These are phyloP conservation scores for Glaucomys volans DNA, from an alignment of 2,113 vertebrate species.

Conservation along the genomic window DNA sequence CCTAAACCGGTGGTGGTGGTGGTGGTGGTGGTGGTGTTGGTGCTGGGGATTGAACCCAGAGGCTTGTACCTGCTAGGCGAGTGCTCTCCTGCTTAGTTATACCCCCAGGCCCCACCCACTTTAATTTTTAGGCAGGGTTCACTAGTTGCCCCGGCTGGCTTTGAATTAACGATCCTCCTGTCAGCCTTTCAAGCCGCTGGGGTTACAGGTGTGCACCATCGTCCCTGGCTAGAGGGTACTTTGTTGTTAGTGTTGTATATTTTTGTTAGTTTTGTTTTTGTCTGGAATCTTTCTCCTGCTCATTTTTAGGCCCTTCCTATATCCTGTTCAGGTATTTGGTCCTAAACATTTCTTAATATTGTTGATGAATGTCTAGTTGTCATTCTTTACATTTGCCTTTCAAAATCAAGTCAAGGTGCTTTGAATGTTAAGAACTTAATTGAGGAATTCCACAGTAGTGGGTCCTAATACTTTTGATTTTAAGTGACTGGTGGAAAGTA, in stretches of 20 bases:
- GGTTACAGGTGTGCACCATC: background rate
- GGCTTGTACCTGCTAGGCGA: background rate
- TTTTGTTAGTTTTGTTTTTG: background rate
- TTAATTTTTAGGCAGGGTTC: background rate
- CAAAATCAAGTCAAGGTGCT: constrained; percentile 14
- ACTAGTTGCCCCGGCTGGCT: background rate
- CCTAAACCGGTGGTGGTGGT: background rate
- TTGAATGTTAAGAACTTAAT: background rate
- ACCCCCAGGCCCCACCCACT: no score
- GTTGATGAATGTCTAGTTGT: background rate
- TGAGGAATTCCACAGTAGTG: background rate
- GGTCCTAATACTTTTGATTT: background rate
- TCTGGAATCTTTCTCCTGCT: background rate
- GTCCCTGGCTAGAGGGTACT: background rate
- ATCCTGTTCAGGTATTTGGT: background rate
- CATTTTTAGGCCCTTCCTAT: background rate
- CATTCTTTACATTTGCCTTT: background rate
- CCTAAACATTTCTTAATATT: constrained; percentile 9
- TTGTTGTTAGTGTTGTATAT: background rate
- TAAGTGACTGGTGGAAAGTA: background rate
- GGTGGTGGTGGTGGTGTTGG: no score
- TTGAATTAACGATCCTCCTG: background rate
- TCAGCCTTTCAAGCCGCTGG: background rate
- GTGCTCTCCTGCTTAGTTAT: no score
- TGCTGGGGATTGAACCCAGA: background rate